phyloP scores from a whole-genome alignment of 2,797 vertebrate species.

The Sebastes diaconus region DNA sequence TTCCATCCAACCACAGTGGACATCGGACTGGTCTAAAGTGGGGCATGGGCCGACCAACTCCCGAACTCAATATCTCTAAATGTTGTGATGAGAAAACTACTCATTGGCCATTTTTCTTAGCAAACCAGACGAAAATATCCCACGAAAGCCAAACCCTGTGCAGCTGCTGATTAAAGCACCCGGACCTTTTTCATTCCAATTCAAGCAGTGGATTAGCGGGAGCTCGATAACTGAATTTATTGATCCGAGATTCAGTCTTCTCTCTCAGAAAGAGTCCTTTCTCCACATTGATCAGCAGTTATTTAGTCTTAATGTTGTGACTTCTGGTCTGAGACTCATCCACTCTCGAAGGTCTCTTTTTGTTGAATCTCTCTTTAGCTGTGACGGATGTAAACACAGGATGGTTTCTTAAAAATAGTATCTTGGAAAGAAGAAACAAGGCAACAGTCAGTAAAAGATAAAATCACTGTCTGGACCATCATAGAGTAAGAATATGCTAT shows the following conservation, averaged over 20 bases:
- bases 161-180: conserved; percentile 3
- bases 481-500: not conserved
- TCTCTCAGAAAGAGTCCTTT: conserved; percentile 62
- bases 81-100: not conserved
- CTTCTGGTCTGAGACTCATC: conserved; percentile 39
- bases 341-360: conserved; percentile 34
- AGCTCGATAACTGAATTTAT: conserved; percentile 70
- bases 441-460: not conserved
- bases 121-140: conserved; percentile 15
- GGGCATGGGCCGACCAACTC: not conserved
- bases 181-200: conserved; percentile 45
- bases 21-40: not conserved
- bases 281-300: conserved; percentile 69
- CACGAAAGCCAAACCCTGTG: conserved; percentile 5
- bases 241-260: conserved; percentile 71
- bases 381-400: not conserved
- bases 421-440: not conserved
- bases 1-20: conserved; percentile 22
- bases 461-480: not conserved
- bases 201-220: conserved; percentile 64
- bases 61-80: conserved; percentile 19
- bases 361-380: conserved; percentile 13
- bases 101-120: conserved; percentile 14
- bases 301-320: conserved; percentile 55
- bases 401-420: not conserved